Base-by-base conservation (phyloP, 2,888 invertebrate genomes). In the Acleris emargana region DNA sequence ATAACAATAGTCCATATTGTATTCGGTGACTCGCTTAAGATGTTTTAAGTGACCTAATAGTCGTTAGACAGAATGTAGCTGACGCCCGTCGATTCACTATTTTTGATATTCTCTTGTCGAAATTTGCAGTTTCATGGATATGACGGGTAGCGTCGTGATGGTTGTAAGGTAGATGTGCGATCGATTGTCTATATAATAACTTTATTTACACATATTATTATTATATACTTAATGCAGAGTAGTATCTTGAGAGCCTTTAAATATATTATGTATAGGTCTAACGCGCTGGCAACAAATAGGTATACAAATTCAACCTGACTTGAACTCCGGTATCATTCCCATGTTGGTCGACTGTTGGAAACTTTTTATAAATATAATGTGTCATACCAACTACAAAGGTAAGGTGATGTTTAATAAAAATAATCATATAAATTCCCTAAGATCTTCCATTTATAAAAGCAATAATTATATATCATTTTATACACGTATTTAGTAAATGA, bases 101-200 rank as follows among this genome's bases (percentile, higher is more conserved):
- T 92, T 92, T 92, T 92, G 92, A 92, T 92, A 92, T 89, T 84
- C 89, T 92, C 92, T 92, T 92, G 90, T 91, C 92, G 92, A 90
- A 91, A 92, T 90, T 91, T 87, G 88, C 88, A 85, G 84, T 86
- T 86, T 84, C 84, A 84, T 81, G 83, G 81, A 84, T 85, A 85
- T 86, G 83, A 81, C 85, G 75, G 75, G 78, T 78, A 78, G 80
- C 76, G 79, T 83, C 82, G 84, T 83, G 81, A 79, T 80, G 76
- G 82, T 75, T 75, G 82, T 81, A 76, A 80, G 79, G 83, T 83
- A 84, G 82, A 80, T 80, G 83, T 82, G 83, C 83, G 84, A 85
- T 88, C 78, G 86, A 75, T 79, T 85, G 85, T 82, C 81, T 88
- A 88, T 88, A 88, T 89, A 89, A 88, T 87, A 82, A 90, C 87